Conservation (phyloP, 2,113 vertebrate genomes). For the Cyprinodon tularosa region DNA sequence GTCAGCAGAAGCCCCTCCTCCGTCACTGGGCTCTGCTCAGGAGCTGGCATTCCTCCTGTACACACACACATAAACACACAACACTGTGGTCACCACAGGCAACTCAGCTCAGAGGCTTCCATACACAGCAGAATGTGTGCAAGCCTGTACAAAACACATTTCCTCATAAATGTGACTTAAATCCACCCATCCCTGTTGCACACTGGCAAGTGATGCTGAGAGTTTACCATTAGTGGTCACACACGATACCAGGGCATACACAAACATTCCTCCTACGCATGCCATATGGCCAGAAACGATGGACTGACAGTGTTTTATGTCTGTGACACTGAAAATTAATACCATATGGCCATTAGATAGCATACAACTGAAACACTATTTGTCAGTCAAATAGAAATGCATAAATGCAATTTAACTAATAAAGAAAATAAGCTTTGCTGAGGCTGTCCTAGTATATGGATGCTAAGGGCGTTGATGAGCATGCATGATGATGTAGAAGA, state of each 20-base stretch:
- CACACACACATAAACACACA: conserved; percentile 30
- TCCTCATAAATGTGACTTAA: conserved; percentile 30
- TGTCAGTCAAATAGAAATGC: conserved; percentile 29
- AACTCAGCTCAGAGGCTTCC: not conserved
- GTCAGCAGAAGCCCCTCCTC: conserved; percentile 88
- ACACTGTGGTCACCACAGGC: conserved; percentile 43
- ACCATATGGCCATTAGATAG: conserved; percentile 64
- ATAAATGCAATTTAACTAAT: conserved; percentile 28
- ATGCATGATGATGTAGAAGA: not conserved
- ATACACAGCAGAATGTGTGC: conserved; percentile 23
- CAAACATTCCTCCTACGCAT: conserved; percentile 63
- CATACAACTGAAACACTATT: conserved; percentile 49
- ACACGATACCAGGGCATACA: conserved; percentile 29
- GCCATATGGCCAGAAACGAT: conserved; percentile 68
- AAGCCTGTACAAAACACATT: conserved; percentile 18
- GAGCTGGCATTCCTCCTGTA: conserved; percentile 90
- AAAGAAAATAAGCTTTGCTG: not conserved
- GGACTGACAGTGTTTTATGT: conserved; percentile 56
- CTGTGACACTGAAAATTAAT: conserved; percentile 56
- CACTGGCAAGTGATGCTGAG: conserved; percentile 36
- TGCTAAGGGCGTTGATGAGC: not conserved
- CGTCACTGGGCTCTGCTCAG: conserved; percentile 88
- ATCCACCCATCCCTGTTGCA: conserved; percentile 24
- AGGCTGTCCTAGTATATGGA: not conserved
- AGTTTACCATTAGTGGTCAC: conserved; percentile 47